These are phyloP conservation scores for Parauchenoglanis ngamensis DNA, from an alignment of 2,797 vertebrate species.

Conservation along the genomic window DNA sequence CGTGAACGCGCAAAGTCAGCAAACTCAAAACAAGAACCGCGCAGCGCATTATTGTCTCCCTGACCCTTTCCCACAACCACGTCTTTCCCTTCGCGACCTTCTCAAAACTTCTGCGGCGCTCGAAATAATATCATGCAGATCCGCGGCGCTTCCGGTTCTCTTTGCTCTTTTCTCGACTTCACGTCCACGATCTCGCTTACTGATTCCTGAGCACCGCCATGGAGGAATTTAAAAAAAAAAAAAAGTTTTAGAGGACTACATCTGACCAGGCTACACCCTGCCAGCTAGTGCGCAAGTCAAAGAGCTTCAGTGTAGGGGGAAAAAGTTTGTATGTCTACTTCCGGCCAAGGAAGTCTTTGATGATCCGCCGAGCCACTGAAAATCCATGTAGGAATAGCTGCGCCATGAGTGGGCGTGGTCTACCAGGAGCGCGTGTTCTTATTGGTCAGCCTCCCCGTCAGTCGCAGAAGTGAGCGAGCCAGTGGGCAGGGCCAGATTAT, in stretches of 20 bases:
- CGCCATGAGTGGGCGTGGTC: slow-evolving; percentile 24
- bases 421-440: not conserved
- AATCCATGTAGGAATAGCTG: slow-evolving; percentile 42
- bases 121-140: slow-evolving; percentile 47
- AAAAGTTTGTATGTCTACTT: slow-evolving; percentile 59
- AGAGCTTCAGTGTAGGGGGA: slow-evolving; percentile 31
- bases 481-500: slow-evolving; percentile 1
- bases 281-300: slow-evolving; percentile 72
- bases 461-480: not conserved
- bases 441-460: slow-evolving; percentile 19
- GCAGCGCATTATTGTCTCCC: slow-evolving; percentile 56
- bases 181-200: not conserved
- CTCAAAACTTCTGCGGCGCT: slow-evolving; percentile 18
- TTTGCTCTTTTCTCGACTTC: slow-evolving; percentile 20
- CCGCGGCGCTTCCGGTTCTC: not conserved
- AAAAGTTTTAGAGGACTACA: slow-evolving; percentile 61
- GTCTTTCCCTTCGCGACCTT: slow-evolving; percentile 18
- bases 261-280: slow-evolving; percentile 72
- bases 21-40: slow-evolving; percentile 52
- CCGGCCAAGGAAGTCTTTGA: slow-evolving; percentile 61
- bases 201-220: slow-evolving; percentile 72
- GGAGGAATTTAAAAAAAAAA: slow-evolving; percentile 31
- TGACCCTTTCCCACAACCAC: slow-evolving; percentile 14
- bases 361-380: slow-evolving; percentile 51
- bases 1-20: slow-evolving; percentile 61